Evolutionary conservation across 2,888 invertebrate species (phyloP).

Genomic region (Silvanus unidentatus): DNA sequence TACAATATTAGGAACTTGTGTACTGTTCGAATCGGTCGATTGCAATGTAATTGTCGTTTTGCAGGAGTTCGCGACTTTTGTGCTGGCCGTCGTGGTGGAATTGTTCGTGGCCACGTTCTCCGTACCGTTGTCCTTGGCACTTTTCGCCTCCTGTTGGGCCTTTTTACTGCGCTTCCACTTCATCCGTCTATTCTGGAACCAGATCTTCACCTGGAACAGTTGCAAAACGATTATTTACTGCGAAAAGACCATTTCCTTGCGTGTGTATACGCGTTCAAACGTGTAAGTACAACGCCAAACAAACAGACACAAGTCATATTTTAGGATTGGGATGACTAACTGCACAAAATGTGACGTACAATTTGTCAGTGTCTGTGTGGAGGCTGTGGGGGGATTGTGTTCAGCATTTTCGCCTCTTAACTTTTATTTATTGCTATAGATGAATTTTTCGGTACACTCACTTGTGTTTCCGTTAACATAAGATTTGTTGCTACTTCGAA

Average conservation of each 20-base stretch:
- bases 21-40: conserved; percentile 17
- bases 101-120: conserved; percentile 4
- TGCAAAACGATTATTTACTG: conserved; percentile 16
- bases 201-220: conserved; percentile 90
- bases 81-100: conserved; percentile 5
- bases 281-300: conserved; percentile 40
- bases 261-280: conserved; percentile 1
- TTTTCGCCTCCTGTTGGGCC: conserved; percentile 81
- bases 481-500: conserved; percentile 97
- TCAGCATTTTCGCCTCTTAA: too few relatives aligned
- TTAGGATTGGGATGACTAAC: conserved; percentile 45
- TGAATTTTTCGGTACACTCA: conserved; percentile 41
- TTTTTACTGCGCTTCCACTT: conserved; percentile 98
- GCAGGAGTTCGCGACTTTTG: not conserved
- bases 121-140: conserved; percentile 43
- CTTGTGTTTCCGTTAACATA: conserved; percentile 98
- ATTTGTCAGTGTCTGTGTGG: conserved; percentile 34
- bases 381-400: too few relatives aligned
- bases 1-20: conserved; percentile 14
- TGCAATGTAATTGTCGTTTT: not conserved
- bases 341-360: conserved; percentile 40
- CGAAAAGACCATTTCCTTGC: not conserved
- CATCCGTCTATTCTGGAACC: conserved; percentile 99
- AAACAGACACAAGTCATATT: conserved; percentile 46
- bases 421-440: too few relatives aligned